Conservation (phyloP, 2,113 vertebrate genomes). For the Grammomys dolichurus region DNA sequence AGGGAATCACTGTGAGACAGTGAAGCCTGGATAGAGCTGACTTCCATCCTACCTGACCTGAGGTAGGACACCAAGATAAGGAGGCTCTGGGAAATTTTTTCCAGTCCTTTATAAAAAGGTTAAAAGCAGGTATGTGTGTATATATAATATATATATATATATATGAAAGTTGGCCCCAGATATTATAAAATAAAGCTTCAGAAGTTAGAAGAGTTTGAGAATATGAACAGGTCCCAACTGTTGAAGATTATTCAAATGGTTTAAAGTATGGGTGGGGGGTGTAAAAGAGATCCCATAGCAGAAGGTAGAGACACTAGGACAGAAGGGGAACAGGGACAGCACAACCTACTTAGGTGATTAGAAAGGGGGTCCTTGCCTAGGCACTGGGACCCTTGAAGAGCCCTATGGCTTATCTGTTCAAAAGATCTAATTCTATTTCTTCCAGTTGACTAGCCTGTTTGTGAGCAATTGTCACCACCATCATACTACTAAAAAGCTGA, state of each 20-base stretch:
- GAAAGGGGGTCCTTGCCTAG: not conserved
- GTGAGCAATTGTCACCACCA: not conserved
- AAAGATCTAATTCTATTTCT: not conserved
- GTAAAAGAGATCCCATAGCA: not conserved
- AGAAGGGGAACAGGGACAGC: not conserved
- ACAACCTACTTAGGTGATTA: too few relatives aligned
- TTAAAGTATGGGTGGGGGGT: not conserved
- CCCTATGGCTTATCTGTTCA: not conserved
- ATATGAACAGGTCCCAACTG: not conserved
- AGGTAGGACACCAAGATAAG: not conserved
- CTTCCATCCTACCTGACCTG: not conserved
- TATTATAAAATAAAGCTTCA: not conserved
- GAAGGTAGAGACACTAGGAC: not conserved
- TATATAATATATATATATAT: too few relatives aligned
- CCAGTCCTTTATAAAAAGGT: not conserved
- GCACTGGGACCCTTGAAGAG: not conserved
- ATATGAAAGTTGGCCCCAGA: accelerated
- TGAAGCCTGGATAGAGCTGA: not conserved
- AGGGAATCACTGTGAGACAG: not conserved
- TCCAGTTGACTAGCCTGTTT: not conserved
- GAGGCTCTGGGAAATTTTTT: not conserved
- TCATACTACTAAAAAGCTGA: not conserved
- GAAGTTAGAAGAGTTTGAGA: not conserved
- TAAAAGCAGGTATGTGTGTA: too few relatives aligned
- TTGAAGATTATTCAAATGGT: too few relatives aligned